Base-by-base conservation (phyloP, 1,140 invertebrate genomes). In the Saccostrea glomerata region DNA sequence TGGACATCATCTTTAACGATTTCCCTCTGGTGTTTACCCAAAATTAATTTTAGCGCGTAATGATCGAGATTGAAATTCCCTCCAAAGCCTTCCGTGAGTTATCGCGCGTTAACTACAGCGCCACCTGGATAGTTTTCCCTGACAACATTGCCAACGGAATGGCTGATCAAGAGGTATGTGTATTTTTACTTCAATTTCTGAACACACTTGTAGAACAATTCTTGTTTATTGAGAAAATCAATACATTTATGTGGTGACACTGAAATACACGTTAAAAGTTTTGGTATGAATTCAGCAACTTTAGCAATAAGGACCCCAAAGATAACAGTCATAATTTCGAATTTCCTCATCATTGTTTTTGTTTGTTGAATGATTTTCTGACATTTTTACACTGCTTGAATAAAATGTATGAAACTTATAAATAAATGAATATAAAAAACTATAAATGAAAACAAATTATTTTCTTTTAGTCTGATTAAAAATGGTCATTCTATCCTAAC, bases 151-250 rank as follows among this genome's bases (percentile, higher is more conserved):
- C 60, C 20, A 66, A 66, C 30, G 60, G 88, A 85, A 93, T 93
- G 92, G 92, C 92, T 86, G 92, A 93, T 89, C 89, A 90, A 89
- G 90, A 93, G 91, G 92, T 93, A 84, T 66, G 56, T 88, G 60
- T 54, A 11, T 54, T 56, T 77, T 77, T 11, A 13, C 25, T 73
- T 36, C 11, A 77, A 30, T 30, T 15, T 36, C 25, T 77, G 6
- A 20, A 63, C 58, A 63, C 58, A 5, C 6, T 17, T 5, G 58
- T 63, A n/a, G 6, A n/a, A 63, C n/a, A 20, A 63, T 63, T 63
- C 6, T 17, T 20, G 5, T 7, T 63, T 63, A 6, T 15, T 63
- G 58, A 63, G 17, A 63, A 63, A 63, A 17, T 20, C n/a, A 6
- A 1, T 20, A 20, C 7, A 17, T 63, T 20, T 63, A 63, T 20